These are phyloP conservation scores for Augiades crinisus DNA, from an alignment of 2,888 invertebrate genomes.

Conservation along the genomic window DNA sequence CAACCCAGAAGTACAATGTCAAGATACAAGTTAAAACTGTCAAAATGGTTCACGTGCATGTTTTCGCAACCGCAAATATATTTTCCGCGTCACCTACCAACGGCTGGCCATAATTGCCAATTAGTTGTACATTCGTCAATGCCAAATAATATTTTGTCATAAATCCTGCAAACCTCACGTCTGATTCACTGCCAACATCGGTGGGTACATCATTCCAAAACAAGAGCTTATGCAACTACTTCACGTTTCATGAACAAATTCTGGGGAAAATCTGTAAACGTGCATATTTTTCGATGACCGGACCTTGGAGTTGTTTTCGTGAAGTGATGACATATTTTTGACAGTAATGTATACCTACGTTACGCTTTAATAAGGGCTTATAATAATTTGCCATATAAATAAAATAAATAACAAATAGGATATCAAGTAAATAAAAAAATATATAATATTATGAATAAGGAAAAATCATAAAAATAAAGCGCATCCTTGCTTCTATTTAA, in stretches of 20 bases:
- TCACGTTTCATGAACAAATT: constrained; percentile 45
- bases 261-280: no score
- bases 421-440: no score
- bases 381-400: no score
- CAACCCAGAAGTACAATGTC: constrained; percentile 6
- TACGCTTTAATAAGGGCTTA: no score
- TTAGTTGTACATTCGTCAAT: constrained; percentile 51
- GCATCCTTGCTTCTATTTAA: no score
- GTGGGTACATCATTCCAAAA: constrained; percentile 43
- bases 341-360: no score
- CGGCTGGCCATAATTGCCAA: constrained; percentile 52
- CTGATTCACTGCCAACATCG: constrained; percentile 51
- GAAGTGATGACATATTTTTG: no score
- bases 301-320: no score
- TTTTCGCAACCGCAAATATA: constrained; percentile 21
- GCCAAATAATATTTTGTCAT: constrained; percentile 58
- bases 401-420: no score
- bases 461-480: no score
- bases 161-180: constrained; percentile 48
- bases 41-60: constrained; percentile 10
- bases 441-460: no score
- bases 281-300: no score
- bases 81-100: constrained; percentile 37
- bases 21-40: constrained; percentile 11
- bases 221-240: constrained; percentile 68